Conservation (phyloP, 1,140 invertebrate species). For the Drosophila azteca region DNA sequence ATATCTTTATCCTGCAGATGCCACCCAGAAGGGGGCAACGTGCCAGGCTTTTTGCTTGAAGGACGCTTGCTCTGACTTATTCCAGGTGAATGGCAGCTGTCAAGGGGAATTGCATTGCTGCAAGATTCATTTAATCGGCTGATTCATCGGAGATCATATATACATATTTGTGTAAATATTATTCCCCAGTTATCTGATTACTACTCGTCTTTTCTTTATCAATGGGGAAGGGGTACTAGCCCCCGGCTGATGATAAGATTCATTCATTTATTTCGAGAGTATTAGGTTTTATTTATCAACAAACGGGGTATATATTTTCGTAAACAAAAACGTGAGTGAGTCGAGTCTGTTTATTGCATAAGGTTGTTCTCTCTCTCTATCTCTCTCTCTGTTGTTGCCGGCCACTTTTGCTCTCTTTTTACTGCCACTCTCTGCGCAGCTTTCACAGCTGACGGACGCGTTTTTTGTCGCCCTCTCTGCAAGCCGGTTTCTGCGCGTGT, state of each 20-base stretch:
- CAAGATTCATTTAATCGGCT: too few species aligned
- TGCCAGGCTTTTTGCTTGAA: too few species aligned
- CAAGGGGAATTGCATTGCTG: too few species aligned
- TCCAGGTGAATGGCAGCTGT: too few species aligned
- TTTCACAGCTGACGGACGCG: conserved; percentile 67
- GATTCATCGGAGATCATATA: too few species aligned
- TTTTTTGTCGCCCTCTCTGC: conserved; percentile 36
- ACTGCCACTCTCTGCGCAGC: conserved; percentile 39
- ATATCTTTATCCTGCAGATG: too few species aligned
- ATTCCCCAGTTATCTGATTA: too few species aligned
- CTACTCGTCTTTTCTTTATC: conserved; percentile 14
- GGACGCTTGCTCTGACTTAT: too few species aligned
- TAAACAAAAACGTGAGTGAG: conserved; percentile 24
- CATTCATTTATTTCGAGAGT: conserved; percentile 14
- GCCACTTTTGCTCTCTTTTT: conserved; percentile 1
- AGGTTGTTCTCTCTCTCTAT: not conserved
- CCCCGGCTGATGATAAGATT: conserved; percentile 14
- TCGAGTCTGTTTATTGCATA: conserved; percentile 19
- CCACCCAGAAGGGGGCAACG: too few species aligned
- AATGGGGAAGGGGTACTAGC: conserved; percentile 11
- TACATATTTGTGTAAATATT: too few species aligned
- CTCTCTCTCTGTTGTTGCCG: conserved; percentile 16
- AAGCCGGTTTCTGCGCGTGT: conserved; percentile 32
- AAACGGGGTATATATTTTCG: not conserved
- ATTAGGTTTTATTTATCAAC: conserved; percentile 21